Percentiles rank a stretch among this genome's conserved stretches.
These are phyloP conservation scores for Cercopithecus mona DNA, from an alignment of 2,113 vertebrate species.

Conservation along the genomic window DNA sequence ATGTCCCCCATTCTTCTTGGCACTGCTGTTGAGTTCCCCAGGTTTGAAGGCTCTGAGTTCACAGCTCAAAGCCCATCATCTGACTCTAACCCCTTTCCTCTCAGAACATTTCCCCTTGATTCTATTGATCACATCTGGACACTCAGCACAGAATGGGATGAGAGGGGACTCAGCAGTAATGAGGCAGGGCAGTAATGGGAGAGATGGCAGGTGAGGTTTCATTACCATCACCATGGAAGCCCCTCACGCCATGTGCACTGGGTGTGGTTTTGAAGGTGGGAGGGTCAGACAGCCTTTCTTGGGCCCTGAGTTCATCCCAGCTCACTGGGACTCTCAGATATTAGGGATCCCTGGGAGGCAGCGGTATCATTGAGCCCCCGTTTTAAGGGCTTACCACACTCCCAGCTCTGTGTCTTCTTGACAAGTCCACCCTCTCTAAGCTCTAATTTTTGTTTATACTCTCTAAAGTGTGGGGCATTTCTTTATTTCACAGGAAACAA, in stretches of 20 bases:
- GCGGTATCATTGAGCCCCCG: not conserved
- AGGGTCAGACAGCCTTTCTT: not conserved
- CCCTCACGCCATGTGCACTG: too few relatives aligned
- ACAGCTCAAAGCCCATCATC: too few relatives aligned
- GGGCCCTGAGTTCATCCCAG: not conserved
- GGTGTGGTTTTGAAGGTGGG: not conserved
- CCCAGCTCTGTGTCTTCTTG: not conserved
- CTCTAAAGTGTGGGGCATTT: too few relatives aligned
- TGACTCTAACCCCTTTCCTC: too few relatives aligned
- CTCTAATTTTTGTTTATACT: too few relatives aligned
- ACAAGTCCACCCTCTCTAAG: too few relatives aligned
- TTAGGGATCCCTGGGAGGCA: not conserved
- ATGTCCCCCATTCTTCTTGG: too few relatives aligned
- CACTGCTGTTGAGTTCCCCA: too few relatives aligned
- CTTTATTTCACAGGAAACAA: too few relatives aligned
- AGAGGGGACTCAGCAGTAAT: not conserved
- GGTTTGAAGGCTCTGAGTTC: too few relatives aligned
- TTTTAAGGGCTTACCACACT: not conserved
- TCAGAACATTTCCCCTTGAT: not conserved
- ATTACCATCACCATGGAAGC: slow-evolving; percentile 2
- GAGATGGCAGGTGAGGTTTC: not conserved
- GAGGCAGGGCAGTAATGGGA: not conserved
- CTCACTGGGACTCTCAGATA: not conserved
- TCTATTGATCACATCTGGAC: not conserved
- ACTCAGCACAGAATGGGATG: not conserved